These are phyloP conservation scores for Pedicia rivosa DNA, from an alignment of 2,888 invertebrate species.

Conservation along the genomic window DNA sequence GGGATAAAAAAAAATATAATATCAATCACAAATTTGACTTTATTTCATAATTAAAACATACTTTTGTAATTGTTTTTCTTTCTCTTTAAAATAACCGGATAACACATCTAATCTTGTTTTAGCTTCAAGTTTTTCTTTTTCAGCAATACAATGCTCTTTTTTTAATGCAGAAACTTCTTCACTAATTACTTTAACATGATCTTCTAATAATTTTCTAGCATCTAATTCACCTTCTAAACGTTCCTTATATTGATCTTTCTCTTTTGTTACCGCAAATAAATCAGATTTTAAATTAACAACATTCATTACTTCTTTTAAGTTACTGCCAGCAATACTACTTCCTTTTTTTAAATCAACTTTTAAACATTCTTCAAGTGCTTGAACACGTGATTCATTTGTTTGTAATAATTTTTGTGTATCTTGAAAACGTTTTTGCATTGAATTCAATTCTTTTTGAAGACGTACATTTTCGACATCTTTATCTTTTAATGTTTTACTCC, in stretches of 20 bases:
- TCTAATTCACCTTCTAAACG: constrained; percentile 31
- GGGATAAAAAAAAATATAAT: constrained; percentile 9
- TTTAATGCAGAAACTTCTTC: constrained; percentile 37
- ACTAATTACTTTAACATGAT: constrained; percentile 27
- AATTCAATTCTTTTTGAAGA: constrained; percentile 23
- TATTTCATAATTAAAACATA: constrained; percentile 29
- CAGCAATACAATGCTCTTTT: constrained; percentile 43
- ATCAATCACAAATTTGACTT: constrained; percentile 4
- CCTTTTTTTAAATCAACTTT: constrained; percentile 30
- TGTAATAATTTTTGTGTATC: constrained; percentile 23
- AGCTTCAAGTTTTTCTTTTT: constrained; percentile 58
- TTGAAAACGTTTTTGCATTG: constrained; percentile 20
- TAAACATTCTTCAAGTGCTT: constrained; percentile 33
- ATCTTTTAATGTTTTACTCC: constrained; percentile 21
- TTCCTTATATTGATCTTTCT: constrained; percentile 33
- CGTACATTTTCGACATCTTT: constrained; percentile 25
- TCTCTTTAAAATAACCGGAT: constrained; percentile 79
- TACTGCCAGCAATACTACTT: constrained; percentile 25
- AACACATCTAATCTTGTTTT: constrained; percentile 71
- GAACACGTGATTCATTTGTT: constrained; percentile 25
- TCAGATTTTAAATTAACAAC: constrained; percentile 42
- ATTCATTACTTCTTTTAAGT: constrained; percentile 36
- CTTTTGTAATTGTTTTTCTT: constrained; percentile 76
- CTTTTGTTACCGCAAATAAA: constrained; percentile 35
- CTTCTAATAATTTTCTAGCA: constrained; percentile 31